Evolutionary conservation across 2,797 vertebrate species (phyloP), one percentile per base, ranked within the genome.

Genomic region (Steatocranus sp.): DNA sequence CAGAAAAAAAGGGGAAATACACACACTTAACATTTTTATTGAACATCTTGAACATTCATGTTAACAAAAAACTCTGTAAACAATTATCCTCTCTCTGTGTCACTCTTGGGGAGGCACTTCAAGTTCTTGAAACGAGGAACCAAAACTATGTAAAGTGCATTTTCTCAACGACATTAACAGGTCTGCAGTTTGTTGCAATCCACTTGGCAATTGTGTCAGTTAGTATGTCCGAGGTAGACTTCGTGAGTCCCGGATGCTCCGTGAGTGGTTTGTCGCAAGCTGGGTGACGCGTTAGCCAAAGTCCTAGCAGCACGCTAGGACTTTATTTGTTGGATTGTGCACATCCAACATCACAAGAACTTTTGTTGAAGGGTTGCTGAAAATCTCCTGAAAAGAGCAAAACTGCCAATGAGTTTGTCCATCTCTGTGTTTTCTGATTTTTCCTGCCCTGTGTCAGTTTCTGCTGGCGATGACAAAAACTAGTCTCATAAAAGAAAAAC

Each of bases 341-440:
- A 12, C 32, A 12, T 1, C 11, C 11, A 5, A 5, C 11, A 14
- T 63, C 58, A 38, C 11, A 38, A 63, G 4, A 38, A 14, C 34
- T 14, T 23, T 38, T n/a, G 17, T 11, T 11, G 27, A 18, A 17
- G 0, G 0, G 18, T 63, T 23, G 34, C 34, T 38, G 25, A 54
- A 54, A 54, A 54, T 54, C 25, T 15, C 53, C 14, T 0, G 14
- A 30, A 54, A 54, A 56, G 25, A 30, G 14, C 34, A 38, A 14
- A 63, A 2, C 34, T 38, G 58, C n/a, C n/a, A 38, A 14, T 20
- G 32, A 0, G 4, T 49, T 49, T n/a, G 18, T 8, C n/a, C 30
- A 61, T 12, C 4, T 11, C 56, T 4, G 6, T 36, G 11, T 63
- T 20, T 36, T 20, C 58, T 12, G 32, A 63, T 63, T 36, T 36